Evolutionary conservation across 2,888 invertebrate genomes (phyloP).

Genomic region (Synergus japonicus): DNA sequence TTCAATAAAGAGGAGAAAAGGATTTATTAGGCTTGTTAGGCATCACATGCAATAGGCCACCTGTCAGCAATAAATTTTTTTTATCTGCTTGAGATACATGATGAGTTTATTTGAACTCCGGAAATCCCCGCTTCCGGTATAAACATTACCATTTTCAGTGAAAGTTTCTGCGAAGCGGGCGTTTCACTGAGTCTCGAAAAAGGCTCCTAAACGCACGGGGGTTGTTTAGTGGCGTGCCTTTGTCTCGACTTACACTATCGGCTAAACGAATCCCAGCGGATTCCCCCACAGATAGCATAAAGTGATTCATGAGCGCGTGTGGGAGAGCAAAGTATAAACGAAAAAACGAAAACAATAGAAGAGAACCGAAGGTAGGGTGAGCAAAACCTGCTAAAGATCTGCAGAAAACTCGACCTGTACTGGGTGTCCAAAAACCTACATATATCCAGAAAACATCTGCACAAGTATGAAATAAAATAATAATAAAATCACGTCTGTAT

Average conservation of each 20-base stretch:
- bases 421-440: background rate
- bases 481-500: too few relatives aligned
- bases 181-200: background rate
- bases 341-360: background rate
- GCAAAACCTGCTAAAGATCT: slow-evolving; percentile 24
- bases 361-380: background rate
- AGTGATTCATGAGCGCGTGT: slow-evolving; percentile 57
- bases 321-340: slow-evolving; percentile 16
- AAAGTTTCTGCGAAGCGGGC: background rate
- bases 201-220: slow-evolving; percentile 21
- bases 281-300: slow-evolving; percentile 51
- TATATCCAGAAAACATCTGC: background rate
- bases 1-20: background rate
- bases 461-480: too few relatives aligned
- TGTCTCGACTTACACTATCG: slow-evolving; percentile 52
- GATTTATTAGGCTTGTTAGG: background rate
- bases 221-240: slow-evolving; percentile 53
- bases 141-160: background rate
- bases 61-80: background rate
- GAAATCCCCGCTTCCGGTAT: background rate
- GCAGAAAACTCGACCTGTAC: background rate
- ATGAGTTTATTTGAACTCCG: background rate
- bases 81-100: background rate
- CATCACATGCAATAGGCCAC: background rate
- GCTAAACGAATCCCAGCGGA: slow-evolving; percentile 59